Base-by-base conservation (phyloP, 2,888 invertebrate species). In the Apocheima hispidaria region DNA sequence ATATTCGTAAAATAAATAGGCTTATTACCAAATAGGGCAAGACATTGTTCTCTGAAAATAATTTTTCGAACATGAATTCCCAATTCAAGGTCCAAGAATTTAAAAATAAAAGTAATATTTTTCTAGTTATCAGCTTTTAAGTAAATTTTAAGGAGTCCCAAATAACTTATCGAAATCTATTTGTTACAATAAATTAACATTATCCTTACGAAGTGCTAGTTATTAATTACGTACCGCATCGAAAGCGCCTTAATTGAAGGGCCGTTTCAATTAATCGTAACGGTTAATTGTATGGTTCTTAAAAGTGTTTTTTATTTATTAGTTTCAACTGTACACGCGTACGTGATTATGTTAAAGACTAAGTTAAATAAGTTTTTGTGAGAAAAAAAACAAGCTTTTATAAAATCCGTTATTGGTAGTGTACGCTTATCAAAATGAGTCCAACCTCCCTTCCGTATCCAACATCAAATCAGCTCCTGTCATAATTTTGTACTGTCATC, bases 141-240 rank as follows among this genome's bases (percentile, higher is more conserved):
- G n/a, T n/a, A 18, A 12, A 4, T n/a, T 14, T 10, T 10, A 20
- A 40, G 12, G 28, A 46, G 12, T 30, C 20, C 46, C 14, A 46
- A 48, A 49, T 23, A 21, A 49, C 2, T 33, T 33, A 56, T 56
- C 48, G n/a, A 20, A 48, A 38, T 60, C 48, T 43, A 43, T 44
- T 51, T 26, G 23, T 46, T 33, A 49, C 36, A 60, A 63, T 59
- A 58, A 50, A 41, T 23, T 40, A 49, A 48, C 40, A 35, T 40
- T 49, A 49, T 54, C 48, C 43, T 26, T 46, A 30, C 23, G 41
- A 49, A 51, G 48, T 10, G 35, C 14, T 30, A 58, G 30, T 56
- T 54, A 65, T 63, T 63, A 46, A 68, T 63, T 66, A 54, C 52
- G 20, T 9, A 14, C 44, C 43, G 56, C 40, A 51, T 30, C 55